Evolutionary conservation across 53 echinoderm and acorn worm species (phyloP).

Genomic region (Arbacia lixula): DNA sequence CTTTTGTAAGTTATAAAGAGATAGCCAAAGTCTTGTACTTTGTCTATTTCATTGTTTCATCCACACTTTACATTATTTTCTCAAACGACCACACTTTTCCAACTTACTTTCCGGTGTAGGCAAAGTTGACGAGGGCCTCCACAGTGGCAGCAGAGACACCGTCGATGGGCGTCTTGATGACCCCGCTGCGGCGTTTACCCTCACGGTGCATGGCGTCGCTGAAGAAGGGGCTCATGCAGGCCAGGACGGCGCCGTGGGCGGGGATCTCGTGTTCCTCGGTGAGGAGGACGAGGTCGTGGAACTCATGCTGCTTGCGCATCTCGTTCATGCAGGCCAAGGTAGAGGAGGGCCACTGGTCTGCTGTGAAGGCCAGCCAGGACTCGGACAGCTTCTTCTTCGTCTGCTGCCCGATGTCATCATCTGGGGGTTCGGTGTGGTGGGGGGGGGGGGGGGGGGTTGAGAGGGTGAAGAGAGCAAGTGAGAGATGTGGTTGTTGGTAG

Average conservation of each 20-base stretch:
- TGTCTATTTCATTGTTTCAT: no score
- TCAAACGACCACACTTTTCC: no score
- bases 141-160: constrained; percentile 71
- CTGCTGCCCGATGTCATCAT: constrained; percentile 14
- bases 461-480: not conserved
- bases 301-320: constrained; percentile 90
- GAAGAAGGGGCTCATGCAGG: constrained; percentile 90
- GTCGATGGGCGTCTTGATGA: constrained; percentile 68
- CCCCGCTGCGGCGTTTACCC: constrained; percentile 28
- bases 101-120: constrained; percentile 94
- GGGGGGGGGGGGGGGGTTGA: no score
- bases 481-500: not conserved
- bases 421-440: no score
- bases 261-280: constrained; percentile 88
- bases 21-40: no score
- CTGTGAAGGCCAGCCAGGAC: constrained; percentile 56
- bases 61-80: no score
- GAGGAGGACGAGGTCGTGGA: constrained; percentile 78
- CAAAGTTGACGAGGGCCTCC: constrained; percentile 93
- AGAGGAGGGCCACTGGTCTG: constrained; percentile 77
- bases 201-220: constrained; percentile 62
- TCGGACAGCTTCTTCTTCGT: constrained; percentile 47
- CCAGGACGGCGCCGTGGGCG: constrained; percentile 91
- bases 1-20: no score
- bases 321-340: constrained; percentile 87